Conservation (phyloP, 2,888 invertebrate species). For the Drosophila flavopinicola region DNA sequence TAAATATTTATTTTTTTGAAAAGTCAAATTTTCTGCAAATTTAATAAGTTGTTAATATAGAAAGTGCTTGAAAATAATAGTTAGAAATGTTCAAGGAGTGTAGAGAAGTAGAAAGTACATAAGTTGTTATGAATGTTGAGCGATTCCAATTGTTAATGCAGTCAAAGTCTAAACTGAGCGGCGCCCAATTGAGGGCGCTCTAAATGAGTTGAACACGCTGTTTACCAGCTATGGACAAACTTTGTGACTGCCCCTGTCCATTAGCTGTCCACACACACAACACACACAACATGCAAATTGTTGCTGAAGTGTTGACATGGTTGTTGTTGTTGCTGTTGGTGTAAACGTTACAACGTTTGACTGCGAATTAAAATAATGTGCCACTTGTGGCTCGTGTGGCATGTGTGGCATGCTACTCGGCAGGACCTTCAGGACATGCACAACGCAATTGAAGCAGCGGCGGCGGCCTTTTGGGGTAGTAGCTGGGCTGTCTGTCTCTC, state of each 20-base stretch:
- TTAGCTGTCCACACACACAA: constrained; percentile 1
- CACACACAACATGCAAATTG: constrained; percentile 32
- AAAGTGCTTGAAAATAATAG: too few relatives aligned
- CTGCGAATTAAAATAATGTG: constrained; percentile 81
- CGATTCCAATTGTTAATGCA: background rate
- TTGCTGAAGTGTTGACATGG: constrained; percentile 44
- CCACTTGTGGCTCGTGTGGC: constrained; percentile 80
- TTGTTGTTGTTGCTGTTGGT: constrained; percentile 35
- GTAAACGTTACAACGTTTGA: constrained; percentile 75
- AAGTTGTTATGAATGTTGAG: background rate
- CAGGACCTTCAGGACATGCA: constrained; percentile 23
- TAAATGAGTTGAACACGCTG: constrained; percentile 24
- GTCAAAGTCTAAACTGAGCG: constrained; percentile 1
- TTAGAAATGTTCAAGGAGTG: too few relatives aligned
- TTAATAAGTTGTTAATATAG: too few relatives aligned
- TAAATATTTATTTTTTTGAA: too few relatives aligned
- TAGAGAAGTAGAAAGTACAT: too few relatives aligned
- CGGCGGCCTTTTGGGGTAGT: constrained; percentile 10
- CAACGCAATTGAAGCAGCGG: background rate
- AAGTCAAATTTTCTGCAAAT: too few relatives aligned
- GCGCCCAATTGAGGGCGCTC: constrained; percentile 22
- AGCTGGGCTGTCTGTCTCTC: too few relatives aligned
- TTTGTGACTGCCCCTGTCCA: constrained; percentile 16
- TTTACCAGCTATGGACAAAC: constrained; percentile 16
- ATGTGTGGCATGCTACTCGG: constrained; percentile 24